Evolutionary conservation across 2,888 invertebrate genomes (phyloP), one percentile per base, ranked within the genome.

Genomic region (Leucania comma): DNA sequence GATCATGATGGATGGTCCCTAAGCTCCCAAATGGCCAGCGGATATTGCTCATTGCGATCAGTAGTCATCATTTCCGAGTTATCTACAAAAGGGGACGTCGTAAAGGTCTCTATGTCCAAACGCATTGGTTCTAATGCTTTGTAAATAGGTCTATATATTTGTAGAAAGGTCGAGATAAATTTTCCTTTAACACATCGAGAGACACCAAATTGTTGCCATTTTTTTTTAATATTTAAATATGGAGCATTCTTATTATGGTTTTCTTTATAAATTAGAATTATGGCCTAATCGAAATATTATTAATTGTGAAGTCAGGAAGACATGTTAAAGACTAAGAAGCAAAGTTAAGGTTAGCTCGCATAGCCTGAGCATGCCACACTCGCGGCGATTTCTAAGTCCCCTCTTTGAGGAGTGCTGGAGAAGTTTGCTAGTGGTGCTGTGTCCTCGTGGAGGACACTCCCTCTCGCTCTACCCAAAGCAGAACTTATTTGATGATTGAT

Each of bases 21-120:
- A 48, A 48, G 9, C 46, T 10, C 26, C 6, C 38, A 22, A n/a
- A 42, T 32, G 24, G n/a, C 9, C 8, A 68, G 24, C 71, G 68
- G 68, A 68, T 68, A 24, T 70, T 42, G 35, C 62, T 32, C 5
- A 57, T 58, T 58, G 10, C 22, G 10, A 20, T 26, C 35, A 67
- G n/a, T 12, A 35, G n/a, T n/a, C 48, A 26, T 50, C 50, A 48
- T 24, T 14, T 24, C 22, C 10, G 8, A 35, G 35, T 20, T 20
- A 10, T 20, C 5, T 32, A 46, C n/a, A 32, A n/a, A 32, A 65
- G 14, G 68, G 38, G 26, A 22, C 29, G 70, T 6, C 8, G 10
- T 29, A 64, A 26, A 24, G 53, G 26, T 20, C 54, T 29, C 29
- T 29, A 51, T 51, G 51, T 2, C 56, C 6, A 32, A 35, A 42